A percentile compares a stretch with the other conserved stretches of the same genome.
Conservation (phyloP, 2,888 invertebrate species). For the Apodemia mormo region DNA sequence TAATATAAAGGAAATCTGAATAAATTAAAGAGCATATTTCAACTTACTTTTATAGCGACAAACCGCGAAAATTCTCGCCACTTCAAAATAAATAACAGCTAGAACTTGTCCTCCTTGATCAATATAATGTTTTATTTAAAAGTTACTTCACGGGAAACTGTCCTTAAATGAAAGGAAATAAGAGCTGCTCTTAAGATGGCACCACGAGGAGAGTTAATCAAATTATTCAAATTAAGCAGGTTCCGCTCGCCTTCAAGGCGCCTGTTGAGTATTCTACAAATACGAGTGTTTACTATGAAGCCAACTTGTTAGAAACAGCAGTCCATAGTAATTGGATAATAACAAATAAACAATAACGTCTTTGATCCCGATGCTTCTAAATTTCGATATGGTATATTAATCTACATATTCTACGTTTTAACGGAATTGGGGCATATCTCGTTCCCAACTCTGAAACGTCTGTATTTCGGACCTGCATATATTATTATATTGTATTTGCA, state of each 20-base stretch:
- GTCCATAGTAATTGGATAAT: conserved; percentile 35
- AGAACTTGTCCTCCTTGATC: conserved; percentile 31
- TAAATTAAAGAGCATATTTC: conserved; percentile 16
- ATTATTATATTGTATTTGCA: no score
- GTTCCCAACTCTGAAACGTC: no score
- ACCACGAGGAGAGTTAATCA: conserved; percentile 58
- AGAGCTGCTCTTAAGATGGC: conserved; percentile 29
- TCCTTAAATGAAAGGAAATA: conserved; percentile 26
- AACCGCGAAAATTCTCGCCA: conserved; percentile 19
- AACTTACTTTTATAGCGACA: conserved; percentile 11
- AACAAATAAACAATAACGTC: conserved; percentile 11
- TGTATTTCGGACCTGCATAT: no score
- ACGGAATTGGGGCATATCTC: no score
- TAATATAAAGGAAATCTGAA: neutral
- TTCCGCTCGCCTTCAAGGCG: conserved; percentile 59
- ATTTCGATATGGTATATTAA: neutral
- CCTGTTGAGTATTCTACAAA: conserved; percentile 59
- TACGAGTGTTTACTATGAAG: conserved; percentile 46
- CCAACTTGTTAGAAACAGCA: conserved; percentile 50
- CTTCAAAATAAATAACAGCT: conserved; percentile 32
- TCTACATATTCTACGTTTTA: neutral
- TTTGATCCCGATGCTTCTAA: neutral
- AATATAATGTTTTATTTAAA: conserved; percentile 34
- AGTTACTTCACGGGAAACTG: conserved; percentile 28
- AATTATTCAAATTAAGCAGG: conserved; percentile 74